Evolutionary conservation across 2,888 invertebrate genomes (phyloP), one percentile per base, ranked within the genome.

Genomic region (Leptinotarsa juncta): DNA sequence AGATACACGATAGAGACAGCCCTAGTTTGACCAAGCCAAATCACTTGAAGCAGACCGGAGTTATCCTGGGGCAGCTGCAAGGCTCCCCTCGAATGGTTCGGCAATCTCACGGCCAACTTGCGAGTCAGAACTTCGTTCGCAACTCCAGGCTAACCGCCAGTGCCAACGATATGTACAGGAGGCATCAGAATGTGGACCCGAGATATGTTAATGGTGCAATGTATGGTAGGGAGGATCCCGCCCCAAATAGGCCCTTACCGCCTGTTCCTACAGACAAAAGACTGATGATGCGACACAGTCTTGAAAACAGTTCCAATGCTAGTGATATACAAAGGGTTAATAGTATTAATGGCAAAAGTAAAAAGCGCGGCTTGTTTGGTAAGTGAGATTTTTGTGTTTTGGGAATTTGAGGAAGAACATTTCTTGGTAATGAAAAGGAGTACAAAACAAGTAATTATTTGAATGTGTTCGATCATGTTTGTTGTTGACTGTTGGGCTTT

Each of bases 291-390:
- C 65, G 65, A 57, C 78, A 75, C 5, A 48, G 18, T 48, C 20
- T 48, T 20, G 69, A 69, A 42, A 70, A 62, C 23, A 23, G 32
- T 66, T 57, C 72, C 23, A 67, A 75, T 23, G 76, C 86, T 78
- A 91, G 91, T 4, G 93, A 93, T 83, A 92, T 92, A 76, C 94
- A 94, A 85, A 93, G 93, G 57, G 94, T 94, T 85, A 93, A 92
- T 55, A 92, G 93, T 4, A 94, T 94, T 87, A 91, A 93, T 87
- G 83, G 79, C 86, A 87, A 81, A 83, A 83, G 79, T 75, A 84
- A 83, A 79, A 82, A 82, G 78, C 79, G 82, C 65, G 81, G 81
- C 74, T 77, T 82, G 62, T 83, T 83, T 76, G 85, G 86, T 83
- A 84, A 86, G 84, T 86, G 79, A 84, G 71, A 62, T 62, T 65